Percentiles rank a stretch among this genome's conserved stretches.
Evolutionary conservation across 2,797 vertebrate genomes (phyloP).

Genomic region (Botia kubotai): DNA sequence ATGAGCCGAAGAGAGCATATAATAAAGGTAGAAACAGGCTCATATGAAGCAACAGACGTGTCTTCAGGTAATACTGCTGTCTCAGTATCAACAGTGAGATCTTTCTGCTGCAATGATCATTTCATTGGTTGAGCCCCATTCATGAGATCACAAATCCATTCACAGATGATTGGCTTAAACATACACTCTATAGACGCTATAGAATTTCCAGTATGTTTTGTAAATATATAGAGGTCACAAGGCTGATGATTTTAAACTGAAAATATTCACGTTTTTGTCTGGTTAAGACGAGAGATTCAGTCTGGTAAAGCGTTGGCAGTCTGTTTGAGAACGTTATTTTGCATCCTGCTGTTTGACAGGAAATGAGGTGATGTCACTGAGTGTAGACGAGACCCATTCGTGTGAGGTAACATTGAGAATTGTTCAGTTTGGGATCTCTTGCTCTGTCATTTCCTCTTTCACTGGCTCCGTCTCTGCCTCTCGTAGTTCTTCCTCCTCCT

Average conservation of each 20-base stretch:
- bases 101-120: conserved; percentile 14
- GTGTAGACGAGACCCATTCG: conserved; percentile 18
- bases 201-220: background rate
- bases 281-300: background rate
- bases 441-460: conserved; percentile 82
- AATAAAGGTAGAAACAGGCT: background rate
- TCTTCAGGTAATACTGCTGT: background rate
- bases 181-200: conserved; percentile 1
- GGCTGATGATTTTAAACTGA: background rate
- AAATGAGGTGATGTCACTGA: conserved; percentile 39
- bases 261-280: conserved; percentile 7
- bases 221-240: conserved; percentile 19
- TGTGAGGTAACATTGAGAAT: conserved; percentile 12
- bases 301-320: conserved; percentile 49
- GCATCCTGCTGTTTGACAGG: conserved; percentile 55
- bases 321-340: conserved; percentile 13
- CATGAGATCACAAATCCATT: conserved; percentile 22
- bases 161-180: conserved; percentile 40
- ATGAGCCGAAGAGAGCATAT: conserved; percentile 48
- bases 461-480: conserved; percentile 78
- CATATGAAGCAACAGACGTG: conserved; percentile 22
- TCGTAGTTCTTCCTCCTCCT: conserved; percentile 88
- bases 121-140: conserved; percentile 33
- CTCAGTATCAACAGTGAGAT: background rate
- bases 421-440: conserved; percentile 80